phyloP scores from a whole-genome alignment of 2,113 vertebrate genomes.

The Zapornia atra region DNA sequence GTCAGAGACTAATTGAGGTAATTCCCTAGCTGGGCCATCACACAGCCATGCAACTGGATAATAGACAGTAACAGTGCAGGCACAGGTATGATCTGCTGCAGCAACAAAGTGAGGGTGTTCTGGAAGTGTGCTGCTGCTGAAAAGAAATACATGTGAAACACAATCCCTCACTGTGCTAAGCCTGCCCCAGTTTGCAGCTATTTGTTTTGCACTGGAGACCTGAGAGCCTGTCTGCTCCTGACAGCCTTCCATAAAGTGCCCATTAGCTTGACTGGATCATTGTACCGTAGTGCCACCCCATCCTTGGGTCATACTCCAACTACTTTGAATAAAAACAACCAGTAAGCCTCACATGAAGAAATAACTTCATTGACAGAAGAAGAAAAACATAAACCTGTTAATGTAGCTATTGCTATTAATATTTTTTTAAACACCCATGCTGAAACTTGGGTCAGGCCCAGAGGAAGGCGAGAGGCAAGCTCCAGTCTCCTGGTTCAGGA shows the following conservation, averaged over 20 bases:
- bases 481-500: slow-evolving; percentile 2
- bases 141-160: background rate
- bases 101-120: background rate
- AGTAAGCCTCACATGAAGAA: background rate
- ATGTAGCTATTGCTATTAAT: slow-evolving; percentile 1
- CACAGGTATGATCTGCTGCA: background rate
- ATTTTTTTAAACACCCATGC: background rate
- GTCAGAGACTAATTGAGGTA: background rate
- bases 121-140: background rate
- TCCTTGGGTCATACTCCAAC: background rate
- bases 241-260: background rate
- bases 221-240: background rate
- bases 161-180: background rate
- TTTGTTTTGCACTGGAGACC: background rate
- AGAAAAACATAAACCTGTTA: background rate
- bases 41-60: background rate
- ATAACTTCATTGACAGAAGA: background rate
- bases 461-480: background rate
- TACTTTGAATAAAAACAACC: background rate
- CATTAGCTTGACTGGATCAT: background rate
- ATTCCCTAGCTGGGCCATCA: background rate
- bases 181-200: background rate
- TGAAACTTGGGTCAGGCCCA: background rate
- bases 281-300: background rate
- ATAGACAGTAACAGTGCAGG: background rate